phyloP scores from a whole-genome alignment of 2,888 invertebrate genomes.

The Eucera pruinosa region DNA sequence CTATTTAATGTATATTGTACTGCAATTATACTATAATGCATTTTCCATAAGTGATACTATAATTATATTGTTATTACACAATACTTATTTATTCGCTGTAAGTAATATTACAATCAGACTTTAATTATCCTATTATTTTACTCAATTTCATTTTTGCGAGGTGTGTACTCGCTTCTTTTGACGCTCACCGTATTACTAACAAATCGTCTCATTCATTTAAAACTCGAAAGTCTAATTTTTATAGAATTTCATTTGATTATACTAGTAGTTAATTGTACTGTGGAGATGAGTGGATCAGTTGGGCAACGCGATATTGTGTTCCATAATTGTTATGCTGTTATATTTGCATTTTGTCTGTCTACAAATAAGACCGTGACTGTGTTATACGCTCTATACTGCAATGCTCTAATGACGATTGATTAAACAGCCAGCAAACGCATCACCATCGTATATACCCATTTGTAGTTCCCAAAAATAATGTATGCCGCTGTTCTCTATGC shows the following conservation, averaged over 20 bases:
- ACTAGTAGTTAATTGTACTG: not conserved
- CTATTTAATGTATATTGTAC: no score
- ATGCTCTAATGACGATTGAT: slow-evolving; percentile 16
- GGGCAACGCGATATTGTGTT: not conserved
- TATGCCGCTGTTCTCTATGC: not conserved
- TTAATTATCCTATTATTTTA: no score
- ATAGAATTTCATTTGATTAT: not conserved
- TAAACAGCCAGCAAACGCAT: not conserved
- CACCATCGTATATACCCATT: not conserved
- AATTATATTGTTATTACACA: no score
- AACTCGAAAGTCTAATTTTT: not conserved
- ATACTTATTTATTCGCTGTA: no score
- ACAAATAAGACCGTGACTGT: not conserved
- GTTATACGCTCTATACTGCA: not conserved
- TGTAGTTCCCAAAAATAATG: not conserved
- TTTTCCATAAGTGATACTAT: no score
- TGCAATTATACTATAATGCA: no score
- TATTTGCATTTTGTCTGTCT: slow-evolving; percentile 24
- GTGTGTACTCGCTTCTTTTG: no score
- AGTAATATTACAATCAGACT: no score
- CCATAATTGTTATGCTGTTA: slow-evolving; percentile 21
- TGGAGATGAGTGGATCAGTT: not conserved
- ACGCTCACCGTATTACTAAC: no score
- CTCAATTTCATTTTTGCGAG: no score
- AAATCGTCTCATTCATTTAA: no score